phyloP scores from a whole-genome alignment of 2,888 invertebrate species.

The Lysandra coridon region DNA sequence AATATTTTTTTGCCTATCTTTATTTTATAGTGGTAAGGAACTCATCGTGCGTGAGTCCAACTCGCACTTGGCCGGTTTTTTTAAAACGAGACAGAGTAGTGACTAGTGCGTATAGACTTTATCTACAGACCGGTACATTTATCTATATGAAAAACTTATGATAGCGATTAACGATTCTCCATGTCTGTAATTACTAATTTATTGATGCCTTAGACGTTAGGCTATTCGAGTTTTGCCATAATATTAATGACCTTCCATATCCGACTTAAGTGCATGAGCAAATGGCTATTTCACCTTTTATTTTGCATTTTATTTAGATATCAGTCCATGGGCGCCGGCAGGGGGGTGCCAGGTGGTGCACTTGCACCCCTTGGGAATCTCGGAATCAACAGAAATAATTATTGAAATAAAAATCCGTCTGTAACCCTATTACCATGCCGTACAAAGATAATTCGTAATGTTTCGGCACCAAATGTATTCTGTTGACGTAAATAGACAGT shows the following conservation, averaged over 20 bases:
- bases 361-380: no score
- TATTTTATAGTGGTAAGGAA: no score
- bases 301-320: background rate
- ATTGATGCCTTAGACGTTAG: conserved; percentile 10
- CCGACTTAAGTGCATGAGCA: background rate
- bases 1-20: no score
- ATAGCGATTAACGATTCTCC: conserved; percentile 19
- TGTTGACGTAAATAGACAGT: no score
- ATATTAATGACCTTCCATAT: conserved; percentile 10
- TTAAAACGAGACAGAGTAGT: conserved; percentile 42
- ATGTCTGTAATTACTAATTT: conserved; percentile 26
- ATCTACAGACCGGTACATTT: conserved; percentile 50
- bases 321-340: no score
- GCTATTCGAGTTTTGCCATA: conserved; percentile 26
- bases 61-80: conserved; percentile 36
- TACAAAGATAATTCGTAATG: no score
- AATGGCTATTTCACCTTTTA: background rate
- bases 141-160: conserved; percentile 18
- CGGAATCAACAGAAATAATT: no score
- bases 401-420: no score
- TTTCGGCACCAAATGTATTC: no score
- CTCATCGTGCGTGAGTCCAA: no score
- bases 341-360: no score
- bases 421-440: no score
- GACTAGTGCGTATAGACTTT: conserved; percentile 44